Percentiles rank a stretch among this genome's conserved stretches.
These are phyloP conservation scores for Zaprionus nigranus DNA, from an alignment of 1,140 invertebrate species.

Conservation along the genomic window DNA sequence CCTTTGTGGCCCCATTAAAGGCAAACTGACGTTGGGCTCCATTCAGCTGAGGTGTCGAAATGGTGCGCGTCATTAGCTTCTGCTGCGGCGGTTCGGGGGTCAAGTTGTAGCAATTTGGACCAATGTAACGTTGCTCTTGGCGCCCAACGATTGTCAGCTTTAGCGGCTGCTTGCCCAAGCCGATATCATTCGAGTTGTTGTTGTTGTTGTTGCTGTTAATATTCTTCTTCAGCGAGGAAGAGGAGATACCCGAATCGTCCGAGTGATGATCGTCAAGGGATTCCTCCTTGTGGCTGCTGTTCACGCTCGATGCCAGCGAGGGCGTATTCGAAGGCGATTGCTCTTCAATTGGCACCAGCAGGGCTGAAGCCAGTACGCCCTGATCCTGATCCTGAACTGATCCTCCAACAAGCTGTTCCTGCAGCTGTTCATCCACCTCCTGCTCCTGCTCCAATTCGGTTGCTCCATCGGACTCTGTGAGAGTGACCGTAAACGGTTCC, in stretches of 20 bases:
- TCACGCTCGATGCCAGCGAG: slow-evolving; percentile 72
- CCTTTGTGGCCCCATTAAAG: slow-evolving; percentile 87
- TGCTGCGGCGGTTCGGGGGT: slow-evolving; percentile 85
- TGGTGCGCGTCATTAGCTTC: slow-evolving; percentile 86
- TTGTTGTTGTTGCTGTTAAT: slow-evolving; percentile 35
- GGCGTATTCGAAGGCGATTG: slow-evolving; percentile 64
- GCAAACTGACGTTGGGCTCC: slow-evolving; percentile 86
- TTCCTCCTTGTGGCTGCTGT: slow-evolving; percentile 75
- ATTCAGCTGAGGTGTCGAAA: slow-evolving; percentile 87
- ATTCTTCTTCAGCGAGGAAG: slow-evolving; percentile 66
- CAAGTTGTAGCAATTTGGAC: slow-evolving; percentile 83
- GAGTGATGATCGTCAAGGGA: slow-evolving; percentile 79
- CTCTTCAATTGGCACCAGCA: slow-evolving; percentile 64
- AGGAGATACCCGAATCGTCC: slow-evolving; percentile 80
- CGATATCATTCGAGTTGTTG: background rate
- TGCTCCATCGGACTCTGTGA: slow-evolving; percentile 38
- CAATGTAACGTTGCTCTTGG: slow-evolving; percentile 77
- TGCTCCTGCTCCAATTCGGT: slow-evolving; percentile 8
- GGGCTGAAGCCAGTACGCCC: slow-evolving; percentile 60
- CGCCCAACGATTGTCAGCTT: slow-evolving; percentile 56
- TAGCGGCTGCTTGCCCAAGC: slow-evolving; percentile 23
- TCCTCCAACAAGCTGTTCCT: slow-evolving; percentile 5
- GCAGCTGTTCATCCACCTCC: slow-evolving; percentile 9
- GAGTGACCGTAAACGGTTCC: slow-evolving; percentile 66
- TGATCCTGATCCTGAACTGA: slow-evolving; percentile 37